Evolutionary conservation across 2,797 vertebrate species (phyloP).

Genomic region (Onychomys torridus): DNA sequence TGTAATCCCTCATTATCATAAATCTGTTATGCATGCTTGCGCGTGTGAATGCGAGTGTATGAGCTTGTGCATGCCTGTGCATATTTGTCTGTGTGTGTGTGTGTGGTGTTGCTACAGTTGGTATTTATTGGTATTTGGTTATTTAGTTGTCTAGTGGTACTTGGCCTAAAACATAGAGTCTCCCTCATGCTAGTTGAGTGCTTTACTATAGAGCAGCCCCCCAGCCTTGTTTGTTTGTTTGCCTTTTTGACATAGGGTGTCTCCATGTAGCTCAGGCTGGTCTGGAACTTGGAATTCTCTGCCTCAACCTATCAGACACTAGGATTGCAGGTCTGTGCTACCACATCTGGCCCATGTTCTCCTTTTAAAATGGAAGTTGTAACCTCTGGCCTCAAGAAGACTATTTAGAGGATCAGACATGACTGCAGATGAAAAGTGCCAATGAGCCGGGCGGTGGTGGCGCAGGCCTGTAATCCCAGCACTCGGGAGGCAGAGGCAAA

Average conservation of each 20-base stretch:
- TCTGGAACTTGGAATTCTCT: not conserved
- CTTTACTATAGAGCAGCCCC: not conserved
- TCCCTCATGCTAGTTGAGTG: not conserved
- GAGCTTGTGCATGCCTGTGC: not conserved
- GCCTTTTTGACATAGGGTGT: not conserved
- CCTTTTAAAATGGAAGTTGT: constrained; percentile 2
- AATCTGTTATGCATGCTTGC: not conserved
- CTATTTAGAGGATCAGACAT: not conserved
- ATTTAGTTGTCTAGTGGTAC: not conserved
- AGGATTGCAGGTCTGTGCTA: not conserved
- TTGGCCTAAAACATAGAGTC: not conserved
- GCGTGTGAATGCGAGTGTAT: not conserved
- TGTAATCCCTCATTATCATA: not conserved
- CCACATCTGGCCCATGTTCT: not conserved
- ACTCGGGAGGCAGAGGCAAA: no score
- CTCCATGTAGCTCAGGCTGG: not conserved
- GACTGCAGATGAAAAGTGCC: not conserved
- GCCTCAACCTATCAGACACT: not conserved
- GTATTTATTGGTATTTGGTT: not conserved
- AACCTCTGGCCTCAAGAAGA: not conserved
- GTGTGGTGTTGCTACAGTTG: not conserved
- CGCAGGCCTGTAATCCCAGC: no score
- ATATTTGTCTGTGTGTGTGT: not conserved
- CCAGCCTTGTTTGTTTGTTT: not conserved
- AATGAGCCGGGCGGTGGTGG: no score